Base-by-base conservation (phyloP, 2,888 invertebrate species). In the Rugalucina vietnamica region DNA sequence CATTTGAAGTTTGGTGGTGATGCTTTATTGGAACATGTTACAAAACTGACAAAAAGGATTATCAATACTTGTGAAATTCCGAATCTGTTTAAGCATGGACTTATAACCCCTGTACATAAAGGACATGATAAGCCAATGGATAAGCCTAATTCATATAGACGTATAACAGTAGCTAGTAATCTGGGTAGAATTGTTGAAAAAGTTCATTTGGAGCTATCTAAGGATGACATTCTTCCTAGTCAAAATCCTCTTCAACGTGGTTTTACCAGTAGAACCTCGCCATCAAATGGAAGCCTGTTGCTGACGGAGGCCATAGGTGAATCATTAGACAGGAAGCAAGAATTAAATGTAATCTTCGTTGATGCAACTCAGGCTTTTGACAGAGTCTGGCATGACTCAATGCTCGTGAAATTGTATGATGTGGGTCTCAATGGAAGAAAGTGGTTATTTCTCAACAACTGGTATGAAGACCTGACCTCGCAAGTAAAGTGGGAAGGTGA, bases 61-160 rank as follows among this genome's bases (percentile, higher is more conserved):
- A 27, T 60, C 27, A 60, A 60, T 21, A 60, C 60, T 29, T 60
- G 60, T 60, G 60, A 60, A 60, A 60, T 60, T 32, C 60, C 60
- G 5, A 18, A 24, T 4, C 29, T 60, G 21, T 60, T 60, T 27
- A 60, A 60, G 21, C 60, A 60, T 60, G 60, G 60, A 29, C 8
- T 60, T 27, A 60, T 60, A 10, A 60, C 29, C 29, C 60, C 60
- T 18, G 29, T 60, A 60, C 29, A 60, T 60, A 60, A 60, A 60
- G 60, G 54, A 4, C 14, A 54, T 54, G 21, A 54, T 54, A 54
- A 54, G n/a, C 60, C 60, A 8, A 29, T 60, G 29, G 60, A 60
- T 29, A 60, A 60, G 3, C 60, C 29, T 18, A 29, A 18, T 21
- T 60, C 29, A 27, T 60, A 60, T 21, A 24, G 29, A 18, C 5